Percentiles rank a stretch among this genome's conserved stretches.
These are phyloP conservation scores for Cochlearius cochlearius DNA, from an alignment of 2,113 vertebrate genomes.

Conservation along the genomic window DNA sequence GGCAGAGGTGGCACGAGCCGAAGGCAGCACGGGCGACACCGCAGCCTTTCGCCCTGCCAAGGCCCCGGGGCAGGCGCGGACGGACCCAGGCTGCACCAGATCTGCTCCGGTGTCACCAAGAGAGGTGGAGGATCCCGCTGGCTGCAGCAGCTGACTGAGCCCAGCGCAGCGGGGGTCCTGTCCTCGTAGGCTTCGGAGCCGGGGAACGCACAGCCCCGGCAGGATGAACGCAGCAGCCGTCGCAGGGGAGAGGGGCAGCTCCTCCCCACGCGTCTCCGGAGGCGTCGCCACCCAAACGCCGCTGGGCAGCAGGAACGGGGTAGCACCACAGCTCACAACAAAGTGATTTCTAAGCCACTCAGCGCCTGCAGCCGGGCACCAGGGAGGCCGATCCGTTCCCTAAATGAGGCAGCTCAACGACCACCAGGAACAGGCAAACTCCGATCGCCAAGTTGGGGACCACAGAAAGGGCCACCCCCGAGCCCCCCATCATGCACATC, in stretches of 20 bases:
- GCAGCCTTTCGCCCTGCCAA: not conserved
- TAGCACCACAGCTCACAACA: not conserved
- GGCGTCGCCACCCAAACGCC: not conserved
- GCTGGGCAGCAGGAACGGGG: not conserved
- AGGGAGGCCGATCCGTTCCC: not conserved
- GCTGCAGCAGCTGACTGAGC: not conserved
- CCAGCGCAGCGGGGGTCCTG: not conserved
- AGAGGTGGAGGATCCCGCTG: not conserved
- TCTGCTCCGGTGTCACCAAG: not conserved
- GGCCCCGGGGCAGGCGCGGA: not conserved
- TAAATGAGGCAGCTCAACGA: fast-evolving
- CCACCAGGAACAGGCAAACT: not conserved
- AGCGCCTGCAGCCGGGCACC: not conserved
- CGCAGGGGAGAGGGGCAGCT: not conserved
- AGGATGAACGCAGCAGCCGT: not conserved
- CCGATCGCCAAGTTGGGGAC: not conserved
- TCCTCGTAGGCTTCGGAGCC: fast-evolving
- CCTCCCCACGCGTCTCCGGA: not conserved
- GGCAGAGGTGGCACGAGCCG: not conserved
- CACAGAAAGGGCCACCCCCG: fast-evolving
- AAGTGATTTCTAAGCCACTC: not conserved
- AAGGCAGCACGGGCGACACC: no score
- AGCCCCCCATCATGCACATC: fast-evolving
- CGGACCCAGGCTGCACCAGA: not conserved
- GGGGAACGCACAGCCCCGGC: not conserved